Evolutionary conservation across 2,888 invertebrate species (phyloP).

Genomic region (Ypsolopha sequella): DNA sequence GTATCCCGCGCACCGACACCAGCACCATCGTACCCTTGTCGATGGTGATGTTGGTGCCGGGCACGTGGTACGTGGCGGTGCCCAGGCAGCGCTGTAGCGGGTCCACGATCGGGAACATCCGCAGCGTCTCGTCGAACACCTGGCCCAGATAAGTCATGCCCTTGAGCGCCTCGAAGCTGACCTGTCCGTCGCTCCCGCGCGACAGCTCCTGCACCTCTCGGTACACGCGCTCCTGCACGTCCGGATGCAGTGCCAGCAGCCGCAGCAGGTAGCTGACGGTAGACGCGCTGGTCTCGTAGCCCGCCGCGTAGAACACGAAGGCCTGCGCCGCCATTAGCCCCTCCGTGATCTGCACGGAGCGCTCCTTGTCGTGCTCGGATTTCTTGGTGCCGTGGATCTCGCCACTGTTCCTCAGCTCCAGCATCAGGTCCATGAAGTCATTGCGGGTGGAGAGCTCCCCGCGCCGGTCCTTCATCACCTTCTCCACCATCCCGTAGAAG

Average conservation of each 20-base stretch:
- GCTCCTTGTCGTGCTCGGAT: slow-evolving; percentile 1
- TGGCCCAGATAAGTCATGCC: slow-evolving; percentile 9
- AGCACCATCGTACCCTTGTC: too few species aligned
- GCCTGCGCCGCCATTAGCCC: slow-evolving; percentile 12
- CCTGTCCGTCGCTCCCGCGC: not conserved
- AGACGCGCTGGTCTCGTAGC: slow-evolving; percentile 26
- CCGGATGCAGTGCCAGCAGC: slow-evolving; percentile 14
- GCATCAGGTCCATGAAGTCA: slow-evolving; percentile 10
- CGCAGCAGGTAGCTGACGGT: slow-evolving; percentile 20
- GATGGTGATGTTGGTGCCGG: slow-evolving; percentile 8
- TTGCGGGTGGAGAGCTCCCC: slow-evolving; percentile 3
- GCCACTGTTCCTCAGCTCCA: slow-evolving; percentile 6
- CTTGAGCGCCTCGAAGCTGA: not conserved
- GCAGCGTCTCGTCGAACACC: slow-evolving; percentile 8
- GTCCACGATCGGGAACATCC: slow-evolving; percentile 10
- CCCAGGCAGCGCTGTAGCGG: slow-evolving; percentile 6
- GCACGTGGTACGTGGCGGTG: slow-evolving; percentile 6
- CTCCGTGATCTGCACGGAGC: slow-evolving; percentile 6
- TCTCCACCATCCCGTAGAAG: not conserved
- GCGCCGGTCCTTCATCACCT: slow-evolving; percentile 6
- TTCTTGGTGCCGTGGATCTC: not conserved
- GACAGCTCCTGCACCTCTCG: slow-evolving; percentile 3
- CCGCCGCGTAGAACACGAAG: slow-evolving; percentile 17
- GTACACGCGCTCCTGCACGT: slow-evolving; percentile 8
- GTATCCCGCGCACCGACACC: not conserved